phyloP scores from a whole-genome alignment of 2,113 vertebrate species.

The Bubo blakistoni region DNA sequence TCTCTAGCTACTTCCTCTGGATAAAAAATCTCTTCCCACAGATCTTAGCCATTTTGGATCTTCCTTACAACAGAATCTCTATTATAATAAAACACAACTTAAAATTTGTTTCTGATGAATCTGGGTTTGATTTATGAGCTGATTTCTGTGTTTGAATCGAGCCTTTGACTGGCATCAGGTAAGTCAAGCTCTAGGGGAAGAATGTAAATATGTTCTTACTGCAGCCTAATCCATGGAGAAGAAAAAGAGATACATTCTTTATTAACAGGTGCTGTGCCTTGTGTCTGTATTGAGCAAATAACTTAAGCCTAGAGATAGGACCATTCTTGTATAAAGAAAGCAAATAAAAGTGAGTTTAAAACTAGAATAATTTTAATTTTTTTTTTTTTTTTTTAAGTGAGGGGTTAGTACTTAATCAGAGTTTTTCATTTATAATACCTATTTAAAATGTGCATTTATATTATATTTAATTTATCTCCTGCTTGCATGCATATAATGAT shows the following conservation, averaged over 20 bases:
- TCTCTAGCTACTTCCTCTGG: not conserved
- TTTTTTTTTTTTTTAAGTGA: not conserved
- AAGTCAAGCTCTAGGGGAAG: not conserved
- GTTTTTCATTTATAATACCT: slow-evolving; percentile 5
- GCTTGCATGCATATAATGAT: not conserved
- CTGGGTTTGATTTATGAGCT: not conserved
- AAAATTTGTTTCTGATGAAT: not conserved
- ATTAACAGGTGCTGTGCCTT: not conserved
- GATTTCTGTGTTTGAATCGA: not conserved
- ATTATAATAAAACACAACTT: not conserved
- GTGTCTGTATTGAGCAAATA: slow-evolving; percentile 8
- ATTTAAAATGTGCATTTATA: slow-evolving; percentile 58
- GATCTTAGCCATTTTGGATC: not conserved
- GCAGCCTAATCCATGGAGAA: not conserved
- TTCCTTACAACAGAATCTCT: not conserved
- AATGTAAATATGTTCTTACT: not conserved
- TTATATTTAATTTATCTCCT: slow-evolving; percentile 45
- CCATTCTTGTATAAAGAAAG: slow-evolving; percentile 4
- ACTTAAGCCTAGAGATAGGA: not conserved
- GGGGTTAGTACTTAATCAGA: not conserved
- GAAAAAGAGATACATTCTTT: not conserved
- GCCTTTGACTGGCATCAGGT: not conserved
- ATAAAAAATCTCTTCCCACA: not conserved
- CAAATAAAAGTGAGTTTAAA: not conserved
- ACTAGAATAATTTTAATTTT: not conserved